These are phyloP conservation scores for Heterotis niloticus DNA, from an alignment of 2,113 vertebrate species.

Conservation along the genomic window DNA sequence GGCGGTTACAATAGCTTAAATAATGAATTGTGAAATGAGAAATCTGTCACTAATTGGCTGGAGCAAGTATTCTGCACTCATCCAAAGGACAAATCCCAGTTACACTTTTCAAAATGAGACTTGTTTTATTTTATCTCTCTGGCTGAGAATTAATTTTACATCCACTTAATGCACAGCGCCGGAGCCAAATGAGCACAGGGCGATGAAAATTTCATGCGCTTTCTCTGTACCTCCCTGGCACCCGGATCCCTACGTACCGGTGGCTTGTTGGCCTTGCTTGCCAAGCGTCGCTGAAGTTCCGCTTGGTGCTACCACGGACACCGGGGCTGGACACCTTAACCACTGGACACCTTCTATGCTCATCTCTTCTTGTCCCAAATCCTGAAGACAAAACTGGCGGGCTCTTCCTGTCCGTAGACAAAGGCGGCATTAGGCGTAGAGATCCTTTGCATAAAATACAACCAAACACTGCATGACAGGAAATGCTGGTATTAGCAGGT, in stretches of 20 bases:
- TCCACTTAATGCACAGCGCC: background rate
- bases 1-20: background rate
- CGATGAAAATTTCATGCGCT: background rate
- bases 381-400: too few species aligned
- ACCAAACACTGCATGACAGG: background rate
- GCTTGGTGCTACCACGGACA: too few species aligned
- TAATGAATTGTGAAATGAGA: constrained; percentile 12
- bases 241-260: background rate
- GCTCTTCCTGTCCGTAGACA: background rate
- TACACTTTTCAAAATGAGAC: constrained; percentile 5
- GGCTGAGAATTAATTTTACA: constrained; percentile 4
- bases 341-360: background rate
- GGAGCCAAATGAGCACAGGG: background rate
- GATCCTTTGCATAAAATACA: background rate
- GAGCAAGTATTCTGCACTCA: background rate
- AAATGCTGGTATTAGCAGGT: background rate
- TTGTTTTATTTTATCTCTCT: constrained; percentile 12
- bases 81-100: background rate
- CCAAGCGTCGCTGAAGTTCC: background rate
- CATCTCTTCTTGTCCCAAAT: background rate
- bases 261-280: background rate
- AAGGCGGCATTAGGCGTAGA: background rate
- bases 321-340: background rate
- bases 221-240: background rate
- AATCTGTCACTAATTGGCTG: background rate